A percentile compares a stretch with the other conserved stretches of the same genome.
Conservation (phyloP, 2,888 invertebrate species). For the Panopea generosa region DNA sequence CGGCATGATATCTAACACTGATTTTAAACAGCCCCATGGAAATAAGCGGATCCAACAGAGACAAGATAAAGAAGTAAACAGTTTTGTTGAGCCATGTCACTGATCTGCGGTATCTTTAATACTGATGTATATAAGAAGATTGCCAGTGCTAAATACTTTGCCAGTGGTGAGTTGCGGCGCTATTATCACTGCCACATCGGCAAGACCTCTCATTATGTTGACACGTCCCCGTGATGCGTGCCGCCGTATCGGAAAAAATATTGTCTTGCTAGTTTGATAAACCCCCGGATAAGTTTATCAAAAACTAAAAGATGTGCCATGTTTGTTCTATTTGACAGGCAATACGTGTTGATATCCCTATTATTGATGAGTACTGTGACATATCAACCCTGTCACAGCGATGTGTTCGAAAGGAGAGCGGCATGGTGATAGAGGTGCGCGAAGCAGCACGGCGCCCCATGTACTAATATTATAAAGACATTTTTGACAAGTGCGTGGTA, state of each 20-base stretch:
- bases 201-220: conserved; percentile 28
- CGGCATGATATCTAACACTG: too few species aligned
- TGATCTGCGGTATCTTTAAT: too few species aligned
- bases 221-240: conserved; percentile 13
- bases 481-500: background rate
- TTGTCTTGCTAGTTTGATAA: conserved; percentile 16
- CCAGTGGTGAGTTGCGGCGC: conserved; percentile 1
- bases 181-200: conserved; percentile 24
- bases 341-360: conserved; percentile 28
- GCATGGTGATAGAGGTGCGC: too few species aligned
- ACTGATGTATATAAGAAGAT: too few species aligned
- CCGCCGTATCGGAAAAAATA: conserved; percentile 18
- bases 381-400: conserved; percentile 27
- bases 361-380: conserved; percentile 36
- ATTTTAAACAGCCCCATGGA: too few species aligned
- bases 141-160: background rate
- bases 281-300: conserved; percentile 24
- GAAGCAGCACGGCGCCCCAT: background rate
- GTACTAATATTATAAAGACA: background rate
- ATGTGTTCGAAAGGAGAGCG: too few species aligned
- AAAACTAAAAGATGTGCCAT: conserved; percentile 20
- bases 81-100: too few species aligned
- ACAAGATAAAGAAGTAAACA: too few species aligned
- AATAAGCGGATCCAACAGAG: too few species aligned
- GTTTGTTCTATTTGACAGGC: conserved; percentile 41